A percentile compares a stretch with the other conserved stretches of the same genome.
Evolutionary conservation across 2,888 invertebrate genomes (phyloP).

Genomic region (Trachelus iudaicus): DNA sequence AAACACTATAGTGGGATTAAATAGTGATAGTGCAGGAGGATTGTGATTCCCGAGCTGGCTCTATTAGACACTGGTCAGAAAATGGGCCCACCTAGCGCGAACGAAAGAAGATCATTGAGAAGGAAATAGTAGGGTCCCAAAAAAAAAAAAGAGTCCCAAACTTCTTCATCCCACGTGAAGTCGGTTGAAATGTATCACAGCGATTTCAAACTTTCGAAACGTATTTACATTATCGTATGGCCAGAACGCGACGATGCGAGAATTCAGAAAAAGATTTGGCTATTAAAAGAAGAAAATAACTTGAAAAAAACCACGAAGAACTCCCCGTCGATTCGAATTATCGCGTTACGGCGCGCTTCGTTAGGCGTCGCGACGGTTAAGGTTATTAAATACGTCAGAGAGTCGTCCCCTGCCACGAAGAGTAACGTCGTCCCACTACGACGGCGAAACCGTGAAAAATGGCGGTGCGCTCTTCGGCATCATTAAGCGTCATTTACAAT

Average conservation of each 20-base stretch:
- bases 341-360: neutral
- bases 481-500: conserved; percentile 62
- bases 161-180: neutral
- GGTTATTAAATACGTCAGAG: neutral
- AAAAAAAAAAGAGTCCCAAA: neutral
- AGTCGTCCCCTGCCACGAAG: neutral
- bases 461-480: conserved; percentile 42
- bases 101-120: neutral
- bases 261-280: neutral
- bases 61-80: conserved; percentile 6
- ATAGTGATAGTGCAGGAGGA: neutral
- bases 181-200: neutral
- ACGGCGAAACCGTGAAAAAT: conserved; percentile 49
- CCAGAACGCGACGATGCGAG: neutral
- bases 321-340: neutral
- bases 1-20: conserved; percentile 1
- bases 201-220: neutral
- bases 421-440: neutral
- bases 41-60: conserved; percentile 7
- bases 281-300: neutral
- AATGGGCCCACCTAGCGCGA: conserved; percentile 15
- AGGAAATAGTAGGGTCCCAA: neutral
- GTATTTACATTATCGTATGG: neutral
- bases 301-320: neutral
- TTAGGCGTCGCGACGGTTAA: neutral